Evolutionary conservation across 2,113 vertebrate species (phyloP), one percentile per base, ranked within the genome.

Genomic region (Gymnobelideus leadbeateri): DNA sequence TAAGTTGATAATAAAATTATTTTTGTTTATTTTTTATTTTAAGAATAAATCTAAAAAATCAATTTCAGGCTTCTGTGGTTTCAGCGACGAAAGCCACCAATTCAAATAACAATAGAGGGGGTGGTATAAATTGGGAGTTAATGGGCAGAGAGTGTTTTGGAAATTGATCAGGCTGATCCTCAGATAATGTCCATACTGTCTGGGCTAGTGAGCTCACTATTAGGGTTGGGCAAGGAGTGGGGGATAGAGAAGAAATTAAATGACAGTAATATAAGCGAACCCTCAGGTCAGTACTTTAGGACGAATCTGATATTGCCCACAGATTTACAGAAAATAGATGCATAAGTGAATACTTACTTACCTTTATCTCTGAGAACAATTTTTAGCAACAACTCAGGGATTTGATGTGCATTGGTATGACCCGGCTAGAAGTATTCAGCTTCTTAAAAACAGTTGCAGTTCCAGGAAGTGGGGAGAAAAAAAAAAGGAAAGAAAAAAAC

Each of bases 291-390:
- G 55, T 1, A 46, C 31, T 43, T 2, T 10, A 49, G 31, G 46
- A 21, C 46, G 1, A 14, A n/a, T 43, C 43, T 54, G 94, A n/a
- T 4, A 49, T 49, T 28, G n/a, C 68, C 68, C 55, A 37, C 53
- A 57, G 51, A 21, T 28, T 68, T 28, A 89, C 31, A 28, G 3
- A 8, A 8, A 68, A 91, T 61, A 55, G 57, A 94, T 51, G 46
- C 46, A 46, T 91, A 93, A 37, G 47, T 21, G 19, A 89, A 25
- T 92, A 98, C 97, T 98, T 92, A 98, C 97, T 98, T 68, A 98
- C 97, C 57, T 96, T 96, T 92, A n/a, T 94, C n/a, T 51, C 0
- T 51, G 89, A 96, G 96, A 93, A 52, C 90, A 91, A 31, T 68
- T 37, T 68, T 68, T 37, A 68, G 28, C 3, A 68, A 68, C 9